phyloP scores from a whole-genome alignment of 2,888 invertebrate genomes.

The Diplazon laetatorius region DNA sequence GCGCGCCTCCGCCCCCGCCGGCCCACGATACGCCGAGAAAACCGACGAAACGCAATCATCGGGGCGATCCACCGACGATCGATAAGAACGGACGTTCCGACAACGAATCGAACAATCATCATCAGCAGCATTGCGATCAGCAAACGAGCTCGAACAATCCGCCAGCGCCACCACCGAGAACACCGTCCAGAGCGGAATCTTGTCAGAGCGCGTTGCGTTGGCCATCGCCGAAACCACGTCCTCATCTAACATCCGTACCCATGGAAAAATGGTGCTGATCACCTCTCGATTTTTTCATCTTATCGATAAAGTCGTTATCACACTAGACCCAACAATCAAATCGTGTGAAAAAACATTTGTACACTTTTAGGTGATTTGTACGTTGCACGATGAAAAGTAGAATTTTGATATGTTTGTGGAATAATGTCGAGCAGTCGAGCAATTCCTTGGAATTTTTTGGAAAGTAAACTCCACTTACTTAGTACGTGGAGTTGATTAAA shows the following conservation, averaged over 20 bases:
- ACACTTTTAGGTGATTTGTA: no score
- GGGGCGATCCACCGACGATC: conserved; percentile 81
- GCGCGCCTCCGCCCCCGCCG: conserved; percentile 77
- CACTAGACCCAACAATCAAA: no score
- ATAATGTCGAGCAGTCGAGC: neutral
- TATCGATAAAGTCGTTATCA: no score
- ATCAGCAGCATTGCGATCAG: conserved; percentile 61
- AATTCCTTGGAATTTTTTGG: neutral
- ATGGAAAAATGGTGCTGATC: conserved; percentile 80
- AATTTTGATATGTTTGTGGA: conserved; percentile 13
- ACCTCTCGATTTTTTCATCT: no score
- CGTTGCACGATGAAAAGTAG: no score
- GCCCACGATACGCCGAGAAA: conserved; percentile 80
- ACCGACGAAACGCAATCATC: conserved; percentile 86
- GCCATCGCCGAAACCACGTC: conserved; percentile 78
- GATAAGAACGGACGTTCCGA: conserved; percentile 71
- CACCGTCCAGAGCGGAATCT: conserved; percentile 80
- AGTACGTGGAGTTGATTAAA: conserved; percentile 25
- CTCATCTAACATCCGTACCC: conserved; percentile 77
- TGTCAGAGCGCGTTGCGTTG: conserved; percentile 80
- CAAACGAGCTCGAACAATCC: conserved; percentile 65
- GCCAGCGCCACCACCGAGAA: conserved; percentile 77
- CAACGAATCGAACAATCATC: conserved; percentile 41
- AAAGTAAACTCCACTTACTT: no score
- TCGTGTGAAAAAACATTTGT: no score